Conservation (phyloP, 2,888 invertebrate species). For the Aleiodes leptofemur region DNA sequence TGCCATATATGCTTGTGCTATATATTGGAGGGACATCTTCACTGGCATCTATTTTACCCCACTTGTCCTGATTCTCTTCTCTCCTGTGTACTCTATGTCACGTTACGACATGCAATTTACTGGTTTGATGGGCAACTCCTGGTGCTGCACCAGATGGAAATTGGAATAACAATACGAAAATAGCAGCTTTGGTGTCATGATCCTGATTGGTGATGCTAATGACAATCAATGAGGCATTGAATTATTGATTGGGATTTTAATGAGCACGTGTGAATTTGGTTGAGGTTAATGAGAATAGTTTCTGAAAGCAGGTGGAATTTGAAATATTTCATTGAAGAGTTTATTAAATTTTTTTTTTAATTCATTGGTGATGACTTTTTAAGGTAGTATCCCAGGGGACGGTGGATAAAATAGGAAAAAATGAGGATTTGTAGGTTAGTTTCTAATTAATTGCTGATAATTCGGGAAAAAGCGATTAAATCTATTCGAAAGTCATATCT, state of each 20-base stretch:
- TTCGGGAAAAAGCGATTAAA: no score
- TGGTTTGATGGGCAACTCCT: constrained; percentile 14
- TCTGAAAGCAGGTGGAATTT: no score
- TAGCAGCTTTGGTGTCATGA: not conserved
- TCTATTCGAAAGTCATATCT: no score
- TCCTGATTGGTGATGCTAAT: not conserved
- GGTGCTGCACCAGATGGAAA: not conserved
- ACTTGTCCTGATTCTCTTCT: constrained; percentile 14
- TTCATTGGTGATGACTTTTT: no score
- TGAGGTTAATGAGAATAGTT: no score
- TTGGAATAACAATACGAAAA: constrained; percentile 21
- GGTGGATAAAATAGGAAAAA: no score
- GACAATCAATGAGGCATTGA: not conserved
- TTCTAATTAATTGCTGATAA: no score
- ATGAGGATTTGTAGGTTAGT: no score
- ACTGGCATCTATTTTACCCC: constrained; percentile 2
- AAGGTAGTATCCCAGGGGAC: no score
- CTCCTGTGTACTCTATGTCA: constrained; percentile 27
- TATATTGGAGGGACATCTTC: not conserved
- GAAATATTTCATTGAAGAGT: no score
- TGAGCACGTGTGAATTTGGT: not conserved
- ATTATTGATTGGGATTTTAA: not conserved
- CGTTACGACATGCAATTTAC: constrained; percentile 34
- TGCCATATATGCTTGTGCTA: constrained; percentile 4
- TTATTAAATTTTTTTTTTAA: no score